phyloP scores from a whole-genome alignment of 1,140 invertebrate species.

The Drosophila miranda region DNA sequence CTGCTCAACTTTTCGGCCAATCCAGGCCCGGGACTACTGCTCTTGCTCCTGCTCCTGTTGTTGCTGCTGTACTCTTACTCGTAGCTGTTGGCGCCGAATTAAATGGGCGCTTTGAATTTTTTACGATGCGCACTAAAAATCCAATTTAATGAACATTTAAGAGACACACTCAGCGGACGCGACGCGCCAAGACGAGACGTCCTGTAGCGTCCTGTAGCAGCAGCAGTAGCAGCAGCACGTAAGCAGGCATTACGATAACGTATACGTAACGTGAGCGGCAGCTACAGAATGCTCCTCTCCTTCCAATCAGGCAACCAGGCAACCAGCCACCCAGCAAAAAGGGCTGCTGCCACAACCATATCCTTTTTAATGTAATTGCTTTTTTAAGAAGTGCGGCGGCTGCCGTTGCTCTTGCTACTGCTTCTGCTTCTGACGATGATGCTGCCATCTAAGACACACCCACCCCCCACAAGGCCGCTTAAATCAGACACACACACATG shows the following conservation, averaged over 20 bases:
- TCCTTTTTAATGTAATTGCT: conserved; percentile 82
- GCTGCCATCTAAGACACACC: conserved; percentile 43
- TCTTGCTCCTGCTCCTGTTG: conserved; percentile 26
- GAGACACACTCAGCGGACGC: conserved; percentile 62
- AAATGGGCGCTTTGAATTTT: conserved; percentile 81
- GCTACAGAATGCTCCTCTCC: conserved; percentile 1
- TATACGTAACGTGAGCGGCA: conserved; percentile 69
- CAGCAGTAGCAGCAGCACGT: conserved; percentile 62
- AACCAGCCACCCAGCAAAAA: conserved; percentile 52
- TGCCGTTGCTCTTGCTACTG: conserved; percentile 1
- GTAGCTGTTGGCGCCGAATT: conserved; percentile 66
- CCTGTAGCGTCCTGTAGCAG: conserved; percentile 34
- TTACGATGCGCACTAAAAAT: conserved; percentile 81
- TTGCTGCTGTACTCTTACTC: conserved; percentile 18
- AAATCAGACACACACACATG: conserved; percentile 37
- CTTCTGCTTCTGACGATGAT: conserved; percentile 45
- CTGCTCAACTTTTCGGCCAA: conserved; percentile 37
- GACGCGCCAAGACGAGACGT: conserved; percentile 11
- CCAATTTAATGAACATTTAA: conserved; percentile 82
- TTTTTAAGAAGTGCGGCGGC: conserved; percentile 76
- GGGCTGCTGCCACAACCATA: conserved; percentile 70
- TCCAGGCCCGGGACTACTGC: conserved; percentile 7
- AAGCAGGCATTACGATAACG: conserved; percentile 70
- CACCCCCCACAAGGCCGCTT: conserved; percentile 34
- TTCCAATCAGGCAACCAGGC: conserved; percentile 3